Conservation (phyloP, 2,888 invertebrate genomes). For the Atherix ibis region DNA sequence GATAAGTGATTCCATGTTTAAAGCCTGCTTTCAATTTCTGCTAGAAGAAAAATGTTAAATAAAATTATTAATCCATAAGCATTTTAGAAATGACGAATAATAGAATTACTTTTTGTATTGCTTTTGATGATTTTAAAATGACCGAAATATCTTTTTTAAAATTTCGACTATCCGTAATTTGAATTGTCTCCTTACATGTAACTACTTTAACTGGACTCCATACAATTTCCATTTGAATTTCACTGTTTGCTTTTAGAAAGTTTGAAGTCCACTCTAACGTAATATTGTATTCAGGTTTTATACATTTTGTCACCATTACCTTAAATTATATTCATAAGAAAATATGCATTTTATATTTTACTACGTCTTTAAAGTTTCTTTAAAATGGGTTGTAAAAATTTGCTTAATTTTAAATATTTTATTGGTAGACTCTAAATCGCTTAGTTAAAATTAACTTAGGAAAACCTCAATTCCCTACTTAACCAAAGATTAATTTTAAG, state of each 20-base stretch:
- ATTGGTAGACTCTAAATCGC: too few relatives aligned
- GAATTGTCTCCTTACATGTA: constrained; percentile 43
- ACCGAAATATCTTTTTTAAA: constrained; percentile 51
- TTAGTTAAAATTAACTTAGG: too few relatives aligned
- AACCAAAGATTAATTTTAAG: too few relatives aligned
- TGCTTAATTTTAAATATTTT: too few relatives aligned
- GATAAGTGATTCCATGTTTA: constrained; percentile 4
- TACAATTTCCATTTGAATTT: constrained; percentile 38
- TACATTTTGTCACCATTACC: constrained; percentile 36
- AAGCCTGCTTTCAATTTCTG: constrained; percentile 6
- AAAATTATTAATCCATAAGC: too few relatives aligned
- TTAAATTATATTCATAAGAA: constrained; percentile 18
- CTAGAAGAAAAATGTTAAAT: constrained; percentile 22
- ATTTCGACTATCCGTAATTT: constrained; percentile 45
- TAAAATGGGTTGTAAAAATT: too few relatives aligned
- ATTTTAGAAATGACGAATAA: constrained; percentile 21
- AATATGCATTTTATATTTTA: too few relatives aligned
- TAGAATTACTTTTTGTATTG: neutral
- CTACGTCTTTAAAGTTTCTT: too few relatives aligned
- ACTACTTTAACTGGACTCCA: constrained; percentile 48
- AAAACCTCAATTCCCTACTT: too few relatives aligned
- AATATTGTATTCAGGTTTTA: constrained; percentile 42
- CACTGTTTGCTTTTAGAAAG: constrained; percentile 38
- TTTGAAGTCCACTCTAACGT: constrained; percentile 40
- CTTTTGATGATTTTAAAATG: constrained; percentile 40